A percentile compares a stretch with the other conserved stretches of the same genome.
phyloP scores from a whole-genome alignment of 2,888 invertebrate species.

The Lingula anatina region DNA sequence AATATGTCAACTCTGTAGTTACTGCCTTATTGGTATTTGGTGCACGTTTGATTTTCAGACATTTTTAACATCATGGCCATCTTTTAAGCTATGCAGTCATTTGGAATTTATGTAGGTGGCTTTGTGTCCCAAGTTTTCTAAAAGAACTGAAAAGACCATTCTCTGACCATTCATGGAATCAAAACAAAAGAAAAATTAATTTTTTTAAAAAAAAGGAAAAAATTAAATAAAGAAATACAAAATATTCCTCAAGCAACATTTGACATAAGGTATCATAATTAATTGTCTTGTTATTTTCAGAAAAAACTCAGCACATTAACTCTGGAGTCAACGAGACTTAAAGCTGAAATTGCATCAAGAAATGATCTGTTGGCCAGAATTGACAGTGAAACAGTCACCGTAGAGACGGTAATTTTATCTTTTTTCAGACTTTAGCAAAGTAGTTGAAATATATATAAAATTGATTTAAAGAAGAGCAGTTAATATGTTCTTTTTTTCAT shows the following conservation, averaged over 20 bases:
- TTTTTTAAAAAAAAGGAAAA: no score
- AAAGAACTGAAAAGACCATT: background rate
- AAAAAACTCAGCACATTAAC: constrained; percentile 47
- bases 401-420: constrained; percentile 35
- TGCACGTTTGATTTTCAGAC: background rate
- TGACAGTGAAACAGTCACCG: constrained; percentile 43
- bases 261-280: no score
- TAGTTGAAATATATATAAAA: no score
- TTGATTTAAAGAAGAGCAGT: no score
- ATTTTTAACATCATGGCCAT: background rate
- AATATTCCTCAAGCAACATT: no score
- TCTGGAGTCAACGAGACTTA: constrained; percentile 45
- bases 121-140: no score
- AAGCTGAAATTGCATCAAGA: constrained; percentile 43
- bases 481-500: no score
- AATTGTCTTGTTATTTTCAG: constrained; percentile 34
- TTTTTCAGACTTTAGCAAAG: no score
- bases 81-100: background rate
- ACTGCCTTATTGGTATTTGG: no score
- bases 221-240: no score
- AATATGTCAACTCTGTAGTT: no score
- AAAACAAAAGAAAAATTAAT: background rate
- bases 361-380: constrained; percentile 43
- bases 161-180: background rate
- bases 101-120: no score